Evolutionary conservation across 2,113 vertebrate species (phyloP).

Genomic region (Irena cyanogastra): DNA sequence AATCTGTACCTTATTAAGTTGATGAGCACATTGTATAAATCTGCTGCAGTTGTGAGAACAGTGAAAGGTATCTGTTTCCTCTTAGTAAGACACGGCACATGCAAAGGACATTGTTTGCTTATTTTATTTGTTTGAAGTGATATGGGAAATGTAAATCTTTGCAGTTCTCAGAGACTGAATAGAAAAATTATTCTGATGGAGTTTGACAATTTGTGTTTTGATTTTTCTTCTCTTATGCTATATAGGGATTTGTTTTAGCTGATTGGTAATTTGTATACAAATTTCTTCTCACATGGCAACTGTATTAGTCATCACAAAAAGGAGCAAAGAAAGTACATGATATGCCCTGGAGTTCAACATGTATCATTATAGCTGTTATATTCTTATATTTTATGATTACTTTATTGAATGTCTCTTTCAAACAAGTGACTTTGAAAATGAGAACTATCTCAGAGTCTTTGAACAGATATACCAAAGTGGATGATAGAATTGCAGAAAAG

Average conservation of each 20-base stretch:
- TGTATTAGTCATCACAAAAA: constrained; percentile 30
- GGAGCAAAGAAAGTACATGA: background rate
- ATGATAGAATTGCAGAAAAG: constrained; percentile 62
- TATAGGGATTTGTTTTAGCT: background rate
- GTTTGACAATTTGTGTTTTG: background rate
- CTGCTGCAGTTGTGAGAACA: background rate
- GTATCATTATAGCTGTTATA: background rate
- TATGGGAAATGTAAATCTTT: background rate
- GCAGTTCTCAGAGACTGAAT: background rate
- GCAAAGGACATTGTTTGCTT: background rate
- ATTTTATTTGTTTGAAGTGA: constrained; percentile 9
- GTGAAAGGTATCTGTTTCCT: constrained; percentile 2
- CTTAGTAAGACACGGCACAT: background rate
- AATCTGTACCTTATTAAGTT: background rate
- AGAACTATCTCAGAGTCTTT: constrained; percentile 44
- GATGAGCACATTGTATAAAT: background rate
- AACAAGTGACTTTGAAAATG: constrained; percentile 28
- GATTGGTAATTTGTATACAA: constrained; percentile 10
- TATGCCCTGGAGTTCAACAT: background rate
- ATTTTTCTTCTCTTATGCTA: background rate
- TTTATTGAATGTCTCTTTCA: constrained; percentile 35
- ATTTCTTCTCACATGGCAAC: background rate
- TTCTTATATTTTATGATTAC: constrained; percentile 25
- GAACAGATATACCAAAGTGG: constrained; percentile 16
- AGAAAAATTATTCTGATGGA: background rate